A percentile compares a stretch with the other conserved stretches of the same genome.
Evolutionary conservation across 2,113 vertebrate genomes (phyloP).

Genomic region (Rhipidura dahli): DNA sequence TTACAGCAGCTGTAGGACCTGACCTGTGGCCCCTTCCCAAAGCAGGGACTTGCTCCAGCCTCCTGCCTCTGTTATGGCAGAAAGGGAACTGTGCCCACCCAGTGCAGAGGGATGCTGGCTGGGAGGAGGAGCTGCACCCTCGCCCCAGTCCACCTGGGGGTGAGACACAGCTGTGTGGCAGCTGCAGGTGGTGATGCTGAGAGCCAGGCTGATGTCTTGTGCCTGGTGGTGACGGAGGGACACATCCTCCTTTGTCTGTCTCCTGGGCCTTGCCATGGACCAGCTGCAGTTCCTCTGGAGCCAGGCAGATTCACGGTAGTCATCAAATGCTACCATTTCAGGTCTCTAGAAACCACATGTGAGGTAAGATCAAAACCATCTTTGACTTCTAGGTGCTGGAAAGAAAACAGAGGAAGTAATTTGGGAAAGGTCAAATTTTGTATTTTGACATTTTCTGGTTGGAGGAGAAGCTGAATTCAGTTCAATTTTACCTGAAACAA

Average conservation of each 20-base stretch:
- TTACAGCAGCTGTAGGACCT: constrained; percentile 51
- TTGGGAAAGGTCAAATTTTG: background rate
- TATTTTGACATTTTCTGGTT: background rate
- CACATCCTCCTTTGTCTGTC: background rate
- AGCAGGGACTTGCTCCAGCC: background rate
- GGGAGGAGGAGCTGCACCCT: background rate
- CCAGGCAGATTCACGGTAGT: background rate
- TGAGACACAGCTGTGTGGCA: background rate
- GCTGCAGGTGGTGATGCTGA: background rate
- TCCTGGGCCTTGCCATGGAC: background rate
- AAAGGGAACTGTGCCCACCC: background rate
- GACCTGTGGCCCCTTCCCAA: background rate
- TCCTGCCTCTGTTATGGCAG: background rate
- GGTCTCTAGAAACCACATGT: background rate
- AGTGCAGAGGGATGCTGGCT: background rate
- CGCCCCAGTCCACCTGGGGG: fast-evolving
- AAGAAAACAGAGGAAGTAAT: background rate
- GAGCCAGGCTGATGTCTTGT: fast-evolving
- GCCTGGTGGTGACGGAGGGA: fast-evolving
- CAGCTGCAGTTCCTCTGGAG: background rate
- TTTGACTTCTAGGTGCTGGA: background rate
- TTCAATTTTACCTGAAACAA: background rate
- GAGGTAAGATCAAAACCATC: background rate
- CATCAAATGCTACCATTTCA: background rate
- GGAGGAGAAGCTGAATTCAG: background rate